Evolutionary conservation across 2,797 vertebrate species (phyloP).

Genomic region (Alosa sapidissima): DNA sequence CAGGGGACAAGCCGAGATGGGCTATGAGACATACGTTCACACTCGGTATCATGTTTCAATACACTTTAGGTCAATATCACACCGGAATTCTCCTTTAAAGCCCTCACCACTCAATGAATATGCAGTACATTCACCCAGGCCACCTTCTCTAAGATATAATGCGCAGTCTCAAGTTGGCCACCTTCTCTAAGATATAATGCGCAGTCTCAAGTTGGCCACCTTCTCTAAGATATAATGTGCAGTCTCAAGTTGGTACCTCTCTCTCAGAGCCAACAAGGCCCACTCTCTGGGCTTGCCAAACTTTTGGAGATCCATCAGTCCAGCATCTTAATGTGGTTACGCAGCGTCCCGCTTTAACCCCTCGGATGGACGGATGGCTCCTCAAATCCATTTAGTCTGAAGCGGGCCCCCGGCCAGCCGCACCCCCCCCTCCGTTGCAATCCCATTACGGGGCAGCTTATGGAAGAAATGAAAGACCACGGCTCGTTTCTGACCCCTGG

Average conservation of each 20-base stretch:
- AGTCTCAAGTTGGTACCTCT: background rate
- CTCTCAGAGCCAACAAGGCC: background rate
- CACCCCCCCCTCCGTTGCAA: background rate
- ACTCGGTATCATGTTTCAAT: too few species aligned
- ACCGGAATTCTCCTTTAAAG: too few species aligned
- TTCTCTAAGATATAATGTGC: background rate
- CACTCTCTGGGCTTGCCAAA: background rate
- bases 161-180: background rate
- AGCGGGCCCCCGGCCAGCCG: background rate
- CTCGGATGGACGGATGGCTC: background rate
- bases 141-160: background rate
- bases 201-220: background rate
- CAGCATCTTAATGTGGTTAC: slow-evolving; percentile 7
- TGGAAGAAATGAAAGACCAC: background rate
- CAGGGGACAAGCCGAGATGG: too few species aligned
- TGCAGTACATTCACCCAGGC: background rate
- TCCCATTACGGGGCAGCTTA: background rate
- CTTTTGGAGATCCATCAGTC: slow-evolving; percentile 3
- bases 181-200: background rate
- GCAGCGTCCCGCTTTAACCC: background rate
- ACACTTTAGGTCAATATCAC: too few species aligned
- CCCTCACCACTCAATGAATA: background rate
- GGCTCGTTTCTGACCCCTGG: background rate
- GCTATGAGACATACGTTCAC: too few species aligned
- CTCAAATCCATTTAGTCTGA: slow-evolving; percentile 16